These are phyloP conservation scores for Spicauda simplicius DNA, from an alignment of 2,888 invertebrate genomes.

Conservation along the genomic window DNA sequence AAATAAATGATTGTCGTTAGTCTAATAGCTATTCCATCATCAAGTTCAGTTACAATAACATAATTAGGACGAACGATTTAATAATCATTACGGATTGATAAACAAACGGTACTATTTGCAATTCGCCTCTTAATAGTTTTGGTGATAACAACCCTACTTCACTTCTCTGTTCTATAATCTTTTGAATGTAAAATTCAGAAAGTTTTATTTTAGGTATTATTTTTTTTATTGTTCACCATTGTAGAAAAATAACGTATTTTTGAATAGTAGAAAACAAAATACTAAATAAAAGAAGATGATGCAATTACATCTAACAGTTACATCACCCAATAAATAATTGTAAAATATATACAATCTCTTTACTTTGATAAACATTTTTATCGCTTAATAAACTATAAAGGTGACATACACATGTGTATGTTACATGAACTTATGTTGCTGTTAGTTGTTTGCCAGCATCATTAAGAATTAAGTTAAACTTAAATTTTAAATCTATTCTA, in stretches of 20 bases:
- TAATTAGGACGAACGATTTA: constrained; percentile 47
- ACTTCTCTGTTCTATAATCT: neutral
- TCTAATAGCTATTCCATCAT: constrained; percentile 37
- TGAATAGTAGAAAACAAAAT: too few species aligned
- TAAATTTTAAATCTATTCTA: too few species aligned
- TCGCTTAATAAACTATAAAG: constrained; percentile 3
- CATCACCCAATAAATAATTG: constrained; percentile 20
- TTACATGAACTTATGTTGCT: neutral
- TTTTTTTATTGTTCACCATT: too few species aligned
- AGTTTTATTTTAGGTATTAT: too few species aligned
- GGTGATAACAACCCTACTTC: neutral
- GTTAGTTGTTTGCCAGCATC: neutral
- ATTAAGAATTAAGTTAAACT: neutral
- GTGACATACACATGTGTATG: neutral
- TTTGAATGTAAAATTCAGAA: neutral
- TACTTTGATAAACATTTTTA: constrained; percentile 11
- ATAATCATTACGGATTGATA: constrained; percentile 44
- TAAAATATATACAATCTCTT: constrained; percentile 3
- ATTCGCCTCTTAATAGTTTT: constrained; percentile 1
- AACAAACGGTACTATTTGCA: constrained; percentile 44
- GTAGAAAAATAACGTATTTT: too few species aligned
- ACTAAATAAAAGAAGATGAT: constrained; percentile 1
- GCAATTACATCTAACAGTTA: constrained; percentile 6
- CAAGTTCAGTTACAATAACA: constrained; percentile 35
- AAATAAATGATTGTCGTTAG: constrained; percentile 37